Evolutionary conservation across 2,113 vertebrate species (phyloP).

Genomic region (Anthoscopus minutus): DNA sequence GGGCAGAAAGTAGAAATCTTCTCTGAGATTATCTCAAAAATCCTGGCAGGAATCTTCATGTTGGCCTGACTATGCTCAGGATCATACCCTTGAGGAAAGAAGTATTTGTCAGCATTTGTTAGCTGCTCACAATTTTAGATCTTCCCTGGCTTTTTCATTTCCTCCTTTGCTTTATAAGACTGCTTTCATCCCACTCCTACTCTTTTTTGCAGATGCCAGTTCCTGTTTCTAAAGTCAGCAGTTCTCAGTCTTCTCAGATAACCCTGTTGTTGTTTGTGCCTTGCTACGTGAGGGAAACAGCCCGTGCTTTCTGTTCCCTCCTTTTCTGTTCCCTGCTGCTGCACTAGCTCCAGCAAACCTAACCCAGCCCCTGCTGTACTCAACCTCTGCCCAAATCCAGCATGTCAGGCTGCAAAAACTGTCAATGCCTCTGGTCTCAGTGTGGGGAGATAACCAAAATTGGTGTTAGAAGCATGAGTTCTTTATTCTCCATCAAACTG

Average conservation of each 20-base stretch:
- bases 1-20: not conserved
- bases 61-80: not conserved
- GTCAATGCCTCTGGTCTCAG: not conserved
- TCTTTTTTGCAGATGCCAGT: slow-evolving; percentile 17
- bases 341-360: not conserved
- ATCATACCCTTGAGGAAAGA: not conserved
- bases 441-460: not conserved
- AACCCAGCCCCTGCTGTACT: not conserved
- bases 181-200: not conserved
- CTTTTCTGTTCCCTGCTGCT: not conserved
- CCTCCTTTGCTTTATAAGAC: not conserved
- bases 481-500: not conserved
- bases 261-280: not conserved
- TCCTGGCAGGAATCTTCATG: not conserved
- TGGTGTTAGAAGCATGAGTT: not conserved
- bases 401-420: not conserved
- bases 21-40: not conserved
- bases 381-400: not conserved
- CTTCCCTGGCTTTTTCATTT: not conserved
- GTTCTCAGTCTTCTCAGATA: slow-evolving; percentile 14
- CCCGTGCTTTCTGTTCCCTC: not conserved
- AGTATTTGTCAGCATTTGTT: not conserved
- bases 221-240: slow-evolving; percentile 31
- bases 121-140: not conserved
- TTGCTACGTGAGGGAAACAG: not conserved